Percentiles rank a stretch among this genome's conserved stretches.
Conservation (phyloP, 2,113 vertebrate genomes). For the Coreoperca whiteheadi region DNA sequence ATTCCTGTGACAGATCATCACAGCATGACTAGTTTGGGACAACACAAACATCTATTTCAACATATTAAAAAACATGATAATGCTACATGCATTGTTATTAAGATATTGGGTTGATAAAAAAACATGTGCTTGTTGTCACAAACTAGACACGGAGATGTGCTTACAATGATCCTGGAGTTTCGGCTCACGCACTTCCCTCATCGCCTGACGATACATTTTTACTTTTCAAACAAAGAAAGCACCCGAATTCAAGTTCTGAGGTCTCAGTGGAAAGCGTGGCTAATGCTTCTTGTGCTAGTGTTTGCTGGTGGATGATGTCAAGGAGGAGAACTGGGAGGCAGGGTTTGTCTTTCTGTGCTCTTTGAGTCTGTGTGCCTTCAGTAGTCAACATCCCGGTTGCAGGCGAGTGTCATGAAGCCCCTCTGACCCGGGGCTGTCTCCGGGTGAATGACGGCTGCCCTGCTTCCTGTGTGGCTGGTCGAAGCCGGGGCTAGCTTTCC, state of each 20-base stretch:
- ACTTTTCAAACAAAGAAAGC: conserved; percentile 66
- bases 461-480: conserved; percentile 53
- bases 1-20: conserved; percentile 56
- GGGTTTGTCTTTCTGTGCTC: conserved; percentile 65
- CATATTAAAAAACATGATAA: conserved; percentile 58
- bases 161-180: conserved; percentile 46
- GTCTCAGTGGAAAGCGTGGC: conserved; percentile 75
- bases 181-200: conserved; percentile 37
- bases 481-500: conserved; percentile 34
- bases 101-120: conserved; percentile 58
- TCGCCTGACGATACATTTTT: conserved; percentile 36
- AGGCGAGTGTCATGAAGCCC: conserved; percentile 7
- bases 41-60: conserved; percentile 72
- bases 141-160: conserved; percentile 62
- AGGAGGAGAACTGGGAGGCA: conserved; percentile 65
- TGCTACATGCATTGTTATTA: conserved; percentile 74
- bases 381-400: conserved; percentile 61
- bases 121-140: conserved; percentile 58
- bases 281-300: conserved; percentile 71
- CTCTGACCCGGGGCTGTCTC: conserved; percentile 15
- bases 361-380: conserved; percentile 65
- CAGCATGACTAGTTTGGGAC: conserved; percentile 64
- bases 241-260: conserved; percentile 76
- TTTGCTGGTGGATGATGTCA: conserved; percentile 77
- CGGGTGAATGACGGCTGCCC: conserved; percentile 18